Conservation (phyloP, 1,140 invertebrate species). For the Pseudomyrmex concolor region DNA sequence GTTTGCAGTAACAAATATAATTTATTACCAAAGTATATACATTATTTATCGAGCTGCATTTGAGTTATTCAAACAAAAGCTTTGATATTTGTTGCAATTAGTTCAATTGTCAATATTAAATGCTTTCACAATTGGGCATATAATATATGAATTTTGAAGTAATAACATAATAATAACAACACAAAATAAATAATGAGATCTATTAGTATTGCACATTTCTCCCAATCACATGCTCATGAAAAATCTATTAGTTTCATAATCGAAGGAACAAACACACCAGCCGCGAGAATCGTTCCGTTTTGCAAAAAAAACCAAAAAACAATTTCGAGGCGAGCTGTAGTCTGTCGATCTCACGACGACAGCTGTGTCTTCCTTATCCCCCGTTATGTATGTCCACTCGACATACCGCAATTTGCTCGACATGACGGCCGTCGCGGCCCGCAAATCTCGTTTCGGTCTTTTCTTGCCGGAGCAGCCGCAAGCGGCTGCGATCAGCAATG, state of each 20-base stretch:
- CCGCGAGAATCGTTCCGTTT: neutral
- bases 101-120: neutral
- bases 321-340: neutral
- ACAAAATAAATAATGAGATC: neutral
- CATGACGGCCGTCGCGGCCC: neutral
- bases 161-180: neutral
- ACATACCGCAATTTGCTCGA: conserved; percentile 34
- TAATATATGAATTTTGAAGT: neutral
- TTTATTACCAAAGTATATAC: too few relatives aligned
- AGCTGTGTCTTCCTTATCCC: neutral
- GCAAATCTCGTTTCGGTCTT: conserved; percentile 10
- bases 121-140: conserved; percentile 13
- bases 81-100: neutral
- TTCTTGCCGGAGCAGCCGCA: conserved; percentile 25
- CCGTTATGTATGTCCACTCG: neutral
- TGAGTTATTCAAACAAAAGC: neutral
- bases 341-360: neutral
- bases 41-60: conserved; percentile 15
- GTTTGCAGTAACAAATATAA: too few relatives aligned
- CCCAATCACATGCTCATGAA: neutral
- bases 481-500: conserved; percentile 52
- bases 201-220: neutral
- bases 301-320: too few relatives aligned
- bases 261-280: too few relatives aligned
- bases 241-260: neutral